phyloP scores from a whole-genome alignment of 1,140 invertebrate species.

The Agrilus planipennis region DNA sequence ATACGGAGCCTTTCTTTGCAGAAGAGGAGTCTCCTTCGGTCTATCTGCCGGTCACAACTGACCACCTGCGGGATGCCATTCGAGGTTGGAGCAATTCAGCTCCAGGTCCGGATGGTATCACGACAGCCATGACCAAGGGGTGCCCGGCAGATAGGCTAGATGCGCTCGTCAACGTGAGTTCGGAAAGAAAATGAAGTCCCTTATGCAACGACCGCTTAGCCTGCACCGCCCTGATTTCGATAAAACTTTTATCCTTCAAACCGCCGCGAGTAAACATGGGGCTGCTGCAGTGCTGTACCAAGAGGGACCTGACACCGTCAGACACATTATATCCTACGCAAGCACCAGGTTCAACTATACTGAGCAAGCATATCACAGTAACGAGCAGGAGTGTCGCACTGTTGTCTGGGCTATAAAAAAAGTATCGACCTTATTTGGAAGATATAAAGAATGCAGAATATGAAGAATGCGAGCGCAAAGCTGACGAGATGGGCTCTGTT shows the following conservation, averaged over 20 bases:
- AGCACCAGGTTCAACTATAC: too few relatives aligned
- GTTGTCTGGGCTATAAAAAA: too few relatives aligned
- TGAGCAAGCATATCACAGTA: too few relatives aligned
- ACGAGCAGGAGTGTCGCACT: too few relatives aligned
- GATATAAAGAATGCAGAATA: too few relatives aligned
- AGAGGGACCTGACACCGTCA: too few relatives aligned
- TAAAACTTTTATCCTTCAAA: background rate
- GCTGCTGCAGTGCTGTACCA: slow-evolving; percentile 5
- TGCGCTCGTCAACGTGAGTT: slow-evolving; percentile 10
- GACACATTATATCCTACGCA: too few relatives aligned
- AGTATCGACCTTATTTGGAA: too few relatives aligned
- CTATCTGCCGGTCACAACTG: slow-evolving; percentile 1
- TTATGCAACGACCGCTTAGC: too few relatives aligned
- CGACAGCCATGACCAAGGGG: slow-evolving; percentile 7
- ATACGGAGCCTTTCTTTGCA: background rate
- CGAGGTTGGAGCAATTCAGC: slow-evolving; percentile 9
- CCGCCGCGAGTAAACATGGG: background rate
- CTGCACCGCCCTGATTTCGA: slow-evolving; percentile 3
- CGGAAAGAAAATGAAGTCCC: too few relatives aligned
- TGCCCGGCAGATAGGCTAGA: background rate
- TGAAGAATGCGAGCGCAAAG: too few relatives aligned
- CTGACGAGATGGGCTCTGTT: too few relatives aligned
- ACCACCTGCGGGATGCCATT: slow-evolving; percentile 3
- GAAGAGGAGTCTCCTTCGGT: background rate
- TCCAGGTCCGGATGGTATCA: slow-evolving; percentile 14